These are phyloP conservation scores for Parazoanthus atlanticus DNA, from an alignment of 92 coral and sea anemone species.

Conservation along the genomic window DNA sequence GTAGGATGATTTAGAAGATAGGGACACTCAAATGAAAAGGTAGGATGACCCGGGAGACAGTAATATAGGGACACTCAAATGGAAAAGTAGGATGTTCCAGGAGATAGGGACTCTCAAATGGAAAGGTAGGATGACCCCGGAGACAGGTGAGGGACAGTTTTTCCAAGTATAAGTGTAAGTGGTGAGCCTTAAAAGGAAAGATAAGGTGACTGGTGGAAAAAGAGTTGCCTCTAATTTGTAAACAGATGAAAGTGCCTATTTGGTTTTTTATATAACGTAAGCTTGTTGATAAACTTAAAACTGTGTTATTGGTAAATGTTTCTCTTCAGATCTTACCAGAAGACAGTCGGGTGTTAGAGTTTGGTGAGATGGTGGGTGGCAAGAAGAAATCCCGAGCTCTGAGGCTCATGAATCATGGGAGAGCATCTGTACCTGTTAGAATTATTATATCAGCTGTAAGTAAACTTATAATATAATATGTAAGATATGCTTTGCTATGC, in stretches of 20 bases:
- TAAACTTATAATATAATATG: not conserved
- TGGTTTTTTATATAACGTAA: not conserved
- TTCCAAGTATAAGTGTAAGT: too few species aligned
- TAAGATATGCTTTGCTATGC: too few species aligned
- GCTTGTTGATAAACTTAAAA: not conserved
- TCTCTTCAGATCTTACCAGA: slow-evolving; percentile 79
- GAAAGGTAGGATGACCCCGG: not conserved
- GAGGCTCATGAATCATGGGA: slow-evolving; percentile 84
- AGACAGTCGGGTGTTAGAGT: slow-evolving; percentile 82
- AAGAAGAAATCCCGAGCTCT: slow-evolving; percentile 81
- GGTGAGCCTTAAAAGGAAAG: not conserved
- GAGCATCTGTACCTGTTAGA: slow-evolving; percentile 89
- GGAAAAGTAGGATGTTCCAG: not conserved
- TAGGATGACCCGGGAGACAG: not conserved
- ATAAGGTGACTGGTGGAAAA: not conserved
- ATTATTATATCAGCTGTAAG: slow-evolving; percentile 94
- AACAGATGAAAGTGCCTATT: not conserved
- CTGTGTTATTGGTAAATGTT: not conserved
- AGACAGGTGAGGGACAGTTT: not conserved
- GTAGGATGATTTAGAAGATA: not conserved
- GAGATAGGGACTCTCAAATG: not conserved
- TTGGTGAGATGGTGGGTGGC: slow-evolving; percentile 90
- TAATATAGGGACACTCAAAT: not conserved
- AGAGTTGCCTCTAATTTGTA: not conserved
- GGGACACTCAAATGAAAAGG: not conserved